Evolutionary conservation across 2,888 invertebrate genomes (phyloP).

Genomic region (Lepetodrilus schrolli): DNA sequence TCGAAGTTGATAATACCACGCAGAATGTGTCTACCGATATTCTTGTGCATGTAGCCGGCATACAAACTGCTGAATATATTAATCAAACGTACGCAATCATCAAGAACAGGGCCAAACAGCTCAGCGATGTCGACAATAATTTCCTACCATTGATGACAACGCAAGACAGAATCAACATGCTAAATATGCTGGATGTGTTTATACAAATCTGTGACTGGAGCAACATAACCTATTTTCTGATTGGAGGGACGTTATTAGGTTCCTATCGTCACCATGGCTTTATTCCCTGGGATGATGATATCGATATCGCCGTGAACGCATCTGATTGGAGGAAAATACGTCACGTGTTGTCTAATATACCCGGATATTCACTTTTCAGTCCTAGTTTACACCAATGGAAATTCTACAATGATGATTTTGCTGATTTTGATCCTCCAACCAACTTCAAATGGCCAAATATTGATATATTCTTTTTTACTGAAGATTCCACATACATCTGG

Average conservation of each 20-base stretch:
- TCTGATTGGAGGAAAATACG: constrained; percentile 42
- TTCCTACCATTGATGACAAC: background rate
- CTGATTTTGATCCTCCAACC: constrained; percentile 12
- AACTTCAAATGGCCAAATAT: constrained; percentile 59
- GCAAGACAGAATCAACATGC: background rate
- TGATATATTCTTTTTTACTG: constrained; percentile 60
- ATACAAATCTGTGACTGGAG: constrained; percentile 17
- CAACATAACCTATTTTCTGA: constrained; percentile 39
- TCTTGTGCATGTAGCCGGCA: no score
- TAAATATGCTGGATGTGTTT: constrained; percentile 2
- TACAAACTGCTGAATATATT: no score
- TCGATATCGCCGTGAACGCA: constrained; percentile 52
- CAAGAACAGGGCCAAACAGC: no score
- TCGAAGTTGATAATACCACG: no score
- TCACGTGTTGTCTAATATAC: constrained; percentile 41
- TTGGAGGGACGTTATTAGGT: constrained; percentile 47
- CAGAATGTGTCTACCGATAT: no score
- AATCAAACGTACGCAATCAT: no score
- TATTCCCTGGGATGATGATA: constrained; percentile 63
- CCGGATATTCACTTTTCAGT: constrained; percentile 45
- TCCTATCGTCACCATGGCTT: constrained; percentile 55
- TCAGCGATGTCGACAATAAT: background rate
- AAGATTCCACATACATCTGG: constrained; percentile 56
- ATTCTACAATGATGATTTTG: constrained; percentile 44
- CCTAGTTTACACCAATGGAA: constrained; percentile 51